A percentile compares a stretch with the other conserved stretches of the same genome.
Conservation (phyloP, 2,888 invertebrate species). For the Hofmannophila pseudospretella region DNA sequence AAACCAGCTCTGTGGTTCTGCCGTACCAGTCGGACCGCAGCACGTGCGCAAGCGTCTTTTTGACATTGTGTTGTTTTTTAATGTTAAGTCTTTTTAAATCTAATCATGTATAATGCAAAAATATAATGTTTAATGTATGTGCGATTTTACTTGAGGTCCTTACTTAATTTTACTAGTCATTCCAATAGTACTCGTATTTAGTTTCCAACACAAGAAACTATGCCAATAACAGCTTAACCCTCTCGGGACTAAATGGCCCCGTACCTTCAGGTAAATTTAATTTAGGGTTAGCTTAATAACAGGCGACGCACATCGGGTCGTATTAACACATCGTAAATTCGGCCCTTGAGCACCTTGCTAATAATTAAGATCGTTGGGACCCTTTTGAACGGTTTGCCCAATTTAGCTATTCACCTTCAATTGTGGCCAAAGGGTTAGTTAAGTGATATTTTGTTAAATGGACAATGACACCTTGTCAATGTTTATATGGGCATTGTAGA, state of each 20-base stretch:
- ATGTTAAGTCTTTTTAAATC: too few relatives aligned
- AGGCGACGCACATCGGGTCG: conserved; percentile 54
- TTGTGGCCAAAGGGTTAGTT: conserved; percentile 25
- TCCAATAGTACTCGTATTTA: too few relatives aligned
- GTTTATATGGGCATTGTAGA: not conserved
- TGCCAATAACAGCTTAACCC: conserved; percentile 14
- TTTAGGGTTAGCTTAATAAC: conserved; percentile 62
- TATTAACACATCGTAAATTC: conserved; percentile 74
- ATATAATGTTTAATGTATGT: too few relatives aligned
- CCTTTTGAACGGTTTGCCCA: conserved; percentile 28
- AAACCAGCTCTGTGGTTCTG: too few relatives aligned
- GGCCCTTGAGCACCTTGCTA: conserved; percentile 71
- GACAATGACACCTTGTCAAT: conserved; percentile 18
- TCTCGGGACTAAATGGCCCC: conserved; percentile 33
- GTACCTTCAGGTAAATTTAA: conserved; percentile 68
- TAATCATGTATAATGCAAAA: too few relatives aligned
- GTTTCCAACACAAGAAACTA: not conserved
- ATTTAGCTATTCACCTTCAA: conserved; percentile 52
- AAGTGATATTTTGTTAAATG: conserved; percentile 8
- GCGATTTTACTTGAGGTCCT: too few relatives aligned
- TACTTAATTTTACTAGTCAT: too few relatives aligned
- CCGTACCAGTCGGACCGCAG: too few relatives aligned
- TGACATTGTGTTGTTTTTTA: too few relatives aligned
- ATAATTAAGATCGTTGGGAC: conserved; percentile 66
- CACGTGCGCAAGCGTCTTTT: too few relatives aligned